phyloP scores from a whole-genome alignment of 2,888 invertebrate genomes.

The Acanthosepion esculentum region DNA sequence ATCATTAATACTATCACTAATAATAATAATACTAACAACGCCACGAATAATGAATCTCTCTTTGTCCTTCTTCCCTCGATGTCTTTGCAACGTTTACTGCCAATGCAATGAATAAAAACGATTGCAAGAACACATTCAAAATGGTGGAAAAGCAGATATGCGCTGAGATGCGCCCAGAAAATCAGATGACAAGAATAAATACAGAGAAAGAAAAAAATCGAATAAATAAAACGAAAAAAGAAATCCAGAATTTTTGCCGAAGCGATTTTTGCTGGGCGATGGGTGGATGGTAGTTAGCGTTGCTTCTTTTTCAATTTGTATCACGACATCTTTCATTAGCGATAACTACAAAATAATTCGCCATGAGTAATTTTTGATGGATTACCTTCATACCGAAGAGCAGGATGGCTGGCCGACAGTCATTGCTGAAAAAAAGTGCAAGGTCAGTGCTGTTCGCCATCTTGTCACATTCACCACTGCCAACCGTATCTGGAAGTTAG shows the following conservation, averaged over 20 bases:
- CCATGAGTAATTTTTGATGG: constrained; percentile 46
- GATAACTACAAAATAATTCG: constrained; percentile 45
- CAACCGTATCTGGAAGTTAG: too few species aligned
- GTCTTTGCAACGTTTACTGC: background rate
- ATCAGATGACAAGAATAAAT: constrained; percentile 14
- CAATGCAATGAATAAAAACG: background rate
- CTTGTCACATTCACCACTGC: background rate
- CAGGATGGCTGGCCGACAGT: background rate
- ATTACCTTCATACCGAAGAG: background rate
- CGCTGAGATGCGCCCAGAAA: background rate
- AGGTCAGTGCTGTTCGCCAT: background rate
- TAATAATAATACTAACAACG: background rate
- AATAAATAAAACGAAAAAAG: background rate
- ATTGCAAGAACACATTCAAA: background rate
- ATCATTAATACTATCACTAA: background rate
- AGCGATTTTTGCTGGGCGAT: background rate
- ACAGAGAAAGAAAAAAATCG: background rate
- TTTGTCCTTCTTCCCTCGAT: background rate
- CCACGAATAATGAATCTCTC: background rate
- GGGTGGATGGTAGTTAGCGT: background rate
- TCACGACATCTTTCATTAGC: constrained; percentile 24
- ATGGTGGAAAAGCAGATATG: background rate
- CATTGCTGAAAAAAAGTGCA: background rate
- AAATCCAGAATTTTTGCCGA: background rate
- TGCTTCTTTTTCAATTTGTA: background rate